Evolutionary conservation across 2,113 vertebrate genomes (phyloP), one percentile per base, ranked within the genome.

Genomic region (Calypte anna): DNA sequence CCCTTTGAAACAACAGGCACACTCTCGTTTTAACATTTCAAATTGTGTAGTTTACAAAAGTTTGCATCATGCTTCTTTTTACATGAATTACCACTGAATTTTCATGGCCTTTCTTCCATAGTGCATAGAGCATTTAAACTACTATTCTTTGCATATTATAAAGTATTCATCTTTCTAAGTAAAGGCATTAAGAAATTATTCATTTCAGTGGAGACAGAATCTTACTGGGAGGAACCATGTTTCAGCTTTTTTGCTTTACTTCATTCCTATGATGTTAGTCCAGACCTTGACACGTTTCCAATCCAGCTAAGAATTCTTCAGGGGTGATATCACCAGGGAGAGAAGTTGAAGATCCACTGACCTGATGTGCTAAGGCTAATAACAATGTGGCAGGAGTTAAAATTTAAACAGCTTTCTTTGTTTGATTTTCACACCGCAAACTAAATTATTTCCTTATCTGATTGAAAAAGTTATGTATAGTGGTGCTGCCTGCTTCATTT

Each of bases 351-450:
- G 80, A 96, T 96, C 78, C 82, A 85, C 88, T 67, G 82, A 94
- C 93, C 57, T 95, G 78, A 86, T 95, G 82, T 94, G 87, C 78
- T 79, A 66, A 86, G 83, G 75, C 88, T 92, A 55, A 48, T 74
- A 92, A 91, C 86, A 94, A 61, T 96, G 92, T 91, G 93, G 57
- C 82, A 96, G 86, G 93, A 90, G 90, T 90, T 96, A 70, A 97
- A 96, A 95, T 95, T 91, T 95, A 88, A 94, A 94, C 64, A 88
- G 88, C 77, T 82, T 93, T 86, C 95, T 94, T 93, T 91, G 87
- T 92, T 96, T 92, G 87, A 88, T 96, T 97, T 96, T 96, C 82
- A 88, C 68, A 40, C 80, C 88, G 72, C 43, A 86, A 90, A 81
- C 81, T 81, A 53, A 95, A 91, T 92, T 79, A 85, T 87, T 87